Evolutionary conservation across 1,140 invertebrate genomes (phyloP), one percentile per base, ranked within the genome.

Genomic region (Halictus rubicundus): DNA sequence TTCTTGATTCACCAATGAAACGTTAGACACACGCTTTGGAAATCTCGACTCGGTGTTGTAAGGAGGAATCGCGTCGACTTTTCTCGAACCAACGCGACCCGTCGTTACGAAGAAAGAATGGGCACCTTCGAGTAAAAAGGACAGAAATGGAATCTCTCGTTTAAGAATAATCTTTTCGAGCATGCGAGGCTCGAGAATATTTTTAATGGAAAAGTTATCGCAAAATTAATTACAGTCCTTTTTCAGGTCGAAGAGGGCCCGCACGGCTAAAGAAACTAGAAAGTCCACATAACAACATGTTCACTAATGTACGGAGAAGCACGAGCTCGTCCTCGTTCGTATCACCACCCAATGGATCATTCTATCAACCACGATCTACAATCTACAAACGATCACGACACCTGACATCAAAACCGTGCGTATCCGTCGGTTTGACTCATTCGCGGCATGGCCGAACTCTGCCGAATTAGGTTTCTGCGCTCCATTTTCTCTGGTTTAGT

Each of bases 401-500:
- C 32, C 75, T 71, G 60, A 69, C 70, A 39, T 72, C 19, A 72
- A 78, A 64, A 78, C 76, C 76, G 76, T 78, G 76, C 69, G 76
- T 72, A 78, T 49, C 23, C 10, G 27, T 73, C 25, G 46, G n/a
- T 68, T 78, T 69, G 10, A 39, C 64, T 72, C 32, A n/a, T 14
- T 64, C 76, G 66, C 46, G 60, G 32, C 57, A 23, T 78, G 68
- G 76, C 77, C 61, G 46, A 27, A 65, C 42, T 71, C 46, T 78
- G 69, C 64, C 64, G 59, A 73, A 83, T 74, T 46, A 39, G 71
- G 57, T 52, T 64, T 82, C 71, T 71, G 52, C 52, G 54, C 42
- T 83, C 19, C 68, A 81, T 85, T 81, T 84, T 85, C 82, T 85
- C 82, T 78, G 68, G 1, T 61, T 85, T 84, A 85, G 73, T 78